Base-by-base conservation (phyloP, 2,113 vertebrate genomes). In the Illadopsis cleaveri region DNA sequence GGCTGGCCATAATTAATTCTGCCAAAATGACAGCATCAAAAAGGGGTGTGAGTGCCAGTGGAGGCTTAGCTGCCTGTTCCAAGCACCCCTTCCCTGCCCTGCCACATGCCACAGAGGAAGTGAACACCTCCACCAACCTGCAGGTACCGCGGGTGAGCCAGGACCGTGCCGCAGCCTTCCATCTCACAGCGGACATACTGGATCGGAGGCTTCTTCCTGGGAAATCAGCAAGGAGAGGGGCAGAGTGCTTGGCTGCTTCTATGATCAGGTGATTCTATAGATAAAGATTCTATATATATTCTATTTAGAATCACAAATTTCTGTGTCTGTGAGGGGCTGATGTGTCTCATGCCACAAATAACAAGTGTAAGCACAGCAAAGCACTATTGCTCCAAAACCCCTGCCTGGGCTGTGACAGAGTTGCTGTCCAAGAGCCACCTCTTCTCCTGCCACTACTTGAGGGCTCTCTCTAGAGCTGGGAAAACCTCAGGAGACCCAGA, bases 171-270 rank as follows among this genome's bases (percentile, higher is more conserved):
- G 37, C 99, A 99, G 79, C 99, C 99, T 91, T 99, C 99, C 98
- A 99, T 99, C 96, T 99, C 99, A 80, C 99, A 99, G 90, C 99
- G 99, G 23, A 99, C 99, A 10, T 99, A 99, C 87, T 99, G 99
- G 86, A 99, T 99, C 0, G 99, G 99, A 12, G 99, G 99, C 97
- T 99, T 99, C 98, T 99, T 99, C 95, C 99, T 99, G 97, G 86
- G 47, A 33, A 58, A 53, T 24, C 64, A 28, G 85, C 28, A 73
- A 62, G 71, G 48, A 71, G 33, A 90, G 1, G 4, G 45, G 51
- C 37, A 77, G 12, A 68, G 60, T 15, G 27, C 17, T 96, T 53
- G 82, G 58, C 38, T 65, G 78, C 47, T 25, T 62, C 64, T 83
- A 12, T 24, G 31, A 37, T 27, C 56, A 76, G 25, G 18, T 54